Percentiles rank a stretch among this genome's conserved stretches.
These are phyloP conservation scores for Poecilia wingei DNA, from an alignment of 2,797 vertebrate species.

Conservation along the genomic window DNA sequence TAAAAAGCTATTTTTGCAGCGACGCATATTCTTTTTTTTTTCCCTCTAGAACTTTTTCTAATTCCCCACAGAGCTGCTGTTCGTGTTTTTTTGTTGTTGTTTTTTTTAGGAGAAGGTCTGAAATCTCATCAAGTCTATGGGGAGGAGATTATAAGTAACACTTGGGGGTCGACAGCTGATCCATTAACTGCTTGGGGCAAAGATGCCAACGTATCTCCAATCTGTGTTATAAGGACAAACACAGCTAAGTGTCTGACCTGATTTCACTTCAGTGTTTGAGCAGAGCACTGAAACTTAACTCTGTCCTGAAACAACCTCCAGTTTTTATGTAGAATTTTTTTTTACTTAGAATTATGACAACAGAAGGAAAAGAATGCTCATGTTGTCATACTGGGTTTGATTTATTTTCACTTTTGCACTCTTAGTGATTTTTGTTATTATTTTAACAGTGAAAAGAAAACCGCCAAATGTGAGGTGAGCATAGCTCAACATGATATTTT, in stretches of 20 bases:
- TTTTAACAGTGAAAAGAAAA: background rate
- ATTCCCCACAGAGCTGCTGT: slow-evolving; percentile 25
- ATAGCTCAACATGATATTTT: background rate
- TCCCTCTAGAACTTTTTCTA: background rate
- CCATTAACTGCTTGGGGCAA: slow-evolving; percentile 47
- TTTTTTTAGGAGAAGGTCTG: slow-evolving; percentile 55
- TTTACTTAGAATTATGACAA: background rate
- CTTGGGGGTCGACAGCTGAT: slow-evolving; percentile 49
- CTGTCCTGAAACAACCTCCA: background rate
- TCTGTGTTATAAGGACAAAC: slow-evolving; percentile 56
- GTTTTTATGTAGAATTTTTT: background rate
- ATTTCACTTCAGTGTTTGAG: slow-evolving; percentile 29
- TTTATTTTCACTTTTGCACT: background rate
- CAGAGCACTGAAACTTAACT: slow-evolving; percentile 9
- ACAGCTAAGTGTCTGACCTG: slow-evolving; percentile 36
- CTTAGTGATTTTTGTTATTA: background rate
- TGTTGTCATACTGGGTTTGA: too few species aligned
- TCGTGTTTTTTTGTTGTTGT: slow-evolving; percentile 15
- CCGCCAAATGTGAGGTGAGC: background rate
- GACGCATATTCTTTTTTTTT: slow-evolving; percentile 14
- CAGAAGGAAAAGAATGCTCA: background rate
- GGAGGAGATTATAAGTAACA: slow-evolving; percentile 60
- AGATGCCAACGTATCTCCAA: slow-evolving; percentile 23
- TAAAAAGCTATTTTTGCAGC: slow-evolving; percentile 47
- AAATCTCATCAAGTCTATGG: slow-evolving; percentile 58